Evolutionary conservation across 2,797 vertebrate species (phyloP), one percentile per base, ranked within the genome.

Genomic region (Eulemur coronatus): DNA sequence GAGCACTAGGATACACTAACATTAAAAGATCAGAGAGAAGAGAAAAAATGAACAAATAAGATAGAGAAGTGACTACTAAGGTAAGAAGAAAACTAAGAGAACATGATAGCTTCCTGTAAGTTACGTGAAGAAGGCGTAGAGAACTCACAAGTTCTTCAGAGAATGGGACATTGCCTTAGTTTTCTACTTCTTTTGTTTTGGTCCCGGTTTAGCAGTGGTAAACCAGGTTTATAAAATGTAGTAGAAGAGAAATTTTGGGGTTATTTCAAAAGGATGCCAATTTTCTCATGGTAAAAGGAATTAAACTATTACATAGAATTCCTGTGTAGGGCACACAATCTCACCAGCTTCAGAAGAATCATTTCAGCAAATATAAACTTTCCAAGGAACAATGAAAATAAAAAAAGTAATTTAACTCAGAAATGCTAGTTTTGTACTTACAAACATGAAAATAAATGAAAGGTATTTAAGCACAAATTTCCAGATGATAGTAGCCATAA

Each of bases 361-460:
- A 84, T 86, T 97, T 94, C 7, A 69, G 61, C 24, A 93, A 91
- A 90, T 63, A 81, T n/a, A 94, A 89, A 92, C 30, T 94, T 96
- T 59, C 33, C 50, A 92, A 61, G 30, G 17, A 89, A 55, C 63
- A 89, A 89, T 89, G 46, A 94, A 95, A 95, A 63, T 57, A 96
- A 84, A 89, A 35, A 9, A n/a, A 43, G 43, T 55, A 76, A 65
- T 26, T 82, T 89, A 46, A n/a, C 52, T 90, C 24, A 65, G 65
- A 78, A 86, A 95, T 84, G 41, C 6, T 43, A n/a, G 12, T 48
- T 91, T 89, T 97, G 22, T 10, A 93, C 65, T 93, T 87, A 86
- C n/a, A 88, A 97, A 84, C 46, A 94, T 52, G 48, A 96, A 96
- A 86, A 65, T 96, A 85, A 94, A 88, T 82, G n/a, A 84, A 95